These are phyloP conservation scores for Dipodomys spectabilis DNA, from an alignment of 2,113 vertebrate species.

Conservation along the genomic window DNA sequence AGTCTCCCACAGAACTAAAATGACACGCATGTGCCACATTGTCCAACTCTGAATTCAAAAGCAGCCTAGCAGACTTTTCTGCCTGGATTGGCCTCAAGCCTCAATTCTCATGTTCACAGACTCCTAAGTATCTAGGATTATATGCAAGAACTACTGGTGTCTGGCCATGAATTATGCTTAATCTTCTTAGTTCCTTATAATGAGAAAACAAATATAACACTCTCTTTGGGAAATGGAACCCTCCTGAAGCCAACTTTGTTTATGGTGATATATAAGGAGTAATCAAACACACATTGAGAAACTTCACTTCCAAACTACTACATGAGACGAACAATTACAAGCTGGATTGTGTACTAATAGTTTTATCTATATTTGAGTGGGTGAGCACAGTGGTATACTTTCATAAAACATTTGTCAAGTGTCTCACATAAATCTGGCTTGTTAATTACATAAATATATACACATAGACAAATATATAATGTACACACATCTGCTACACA, in stretches of 20 bases:
- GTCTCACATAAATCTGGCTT: background rate
- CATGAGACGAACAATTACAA: background rate
- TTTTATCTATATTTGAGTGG: background rate
- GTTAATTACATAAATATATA: background rate
- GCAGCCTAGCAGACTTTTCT: too few relatives aligned
- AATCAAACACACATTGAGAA: background rate
- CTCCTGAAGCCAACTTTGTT: background rate
- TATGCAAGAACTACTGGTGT: too few relatives aligned
- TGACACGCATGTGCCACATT: too few relatives aligned
- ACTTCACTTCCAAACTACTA: background rate
- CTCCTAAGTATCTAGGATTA: too few relatives aligned
- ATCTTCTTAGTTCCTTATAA: background rate
- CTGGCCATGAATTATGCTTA: background rate
- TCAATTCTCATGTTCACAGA: too few relatives aligned
- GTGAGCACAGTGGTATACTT: background rate
- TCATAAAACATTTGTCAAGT: background rate
- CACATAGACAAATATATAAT: background rate
- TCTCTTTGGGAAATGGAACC: background rate
- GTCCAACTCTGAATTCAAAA: too few relatives aligned
- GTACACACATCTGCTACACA: too few relatives aligned
- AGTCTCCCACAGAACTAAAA: too few relatives aligned
- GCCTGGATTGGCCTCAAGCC: too few relatives aligned
- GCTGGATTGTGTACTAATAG: background rate
- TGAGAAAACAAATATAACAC: background rate
- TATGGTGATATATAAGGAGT: background rate